These are phyloP conservation scores for Hydractinia symbiolongicarpus DNA, from an alignment of 30 jellyfish, hydroid and myxozoan species.

Conservation along the genomic window DNA sequence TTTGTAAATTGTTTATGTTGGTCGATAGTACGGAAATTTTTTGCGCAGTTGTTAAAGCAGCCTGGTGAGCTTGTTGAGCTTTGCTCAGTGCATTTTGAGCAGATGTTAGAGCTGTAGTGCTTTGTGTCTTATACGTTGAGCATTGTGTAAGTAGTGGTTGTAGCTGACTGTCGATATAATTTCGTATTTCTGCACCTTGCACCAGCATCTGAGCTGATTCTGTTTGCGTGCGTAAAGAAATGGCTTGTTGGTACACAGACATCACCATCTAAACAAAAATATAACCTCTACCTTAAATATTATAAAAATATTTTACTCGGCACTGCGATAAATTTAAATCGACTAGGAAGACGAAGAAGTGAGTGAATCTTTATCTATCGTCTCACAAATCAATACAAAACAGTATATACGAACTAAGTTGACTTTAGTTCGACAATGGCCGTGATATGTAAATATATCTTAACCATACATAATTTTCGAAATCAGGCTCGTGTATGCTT, in stretches of 20 bases:
- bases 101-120: conserved; percentile 15
- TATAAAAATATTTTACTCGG: neutral
- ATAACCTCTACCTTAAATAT: neutral
- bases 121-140: conserved; percentile 12
- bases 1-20: conserved; percentile 26
- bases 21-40: conserved; percentile 8
- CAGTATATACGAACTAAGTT: too few relatives aligned
- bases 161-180: conserved; percentile 12
- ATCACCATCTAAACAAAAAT: conserved; percentile 11
- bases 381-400: too few relatives aligned
- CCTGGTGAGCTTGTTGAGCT: conserved; percentile 19
- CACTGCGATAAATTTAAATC: neutral
- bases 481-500: too few relatives aligned
- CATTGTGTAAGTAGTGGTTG: conserved; percentile 34
- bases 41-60: conserved; percentile 23
- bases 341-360: too few relatives aligned
- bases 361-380: too few relatives aligned
- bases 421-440: too few relatives aligned
- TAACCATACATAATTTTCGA: too few relatives aligned
- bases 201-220: conserved; percentile 21
- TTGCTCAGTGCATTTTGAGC: conserved; percentile 24
- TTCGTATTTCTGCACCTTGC: conserved; percentile 9
- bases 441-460: too few relatives aligned
- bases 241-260: conserved; percentile 12
- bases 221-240: conserved; percentile 7